Evolutionary conservation across 2,113 vertebrate genomes (phyloP).

Genomic region (Apodemus speciosus): DNA sequence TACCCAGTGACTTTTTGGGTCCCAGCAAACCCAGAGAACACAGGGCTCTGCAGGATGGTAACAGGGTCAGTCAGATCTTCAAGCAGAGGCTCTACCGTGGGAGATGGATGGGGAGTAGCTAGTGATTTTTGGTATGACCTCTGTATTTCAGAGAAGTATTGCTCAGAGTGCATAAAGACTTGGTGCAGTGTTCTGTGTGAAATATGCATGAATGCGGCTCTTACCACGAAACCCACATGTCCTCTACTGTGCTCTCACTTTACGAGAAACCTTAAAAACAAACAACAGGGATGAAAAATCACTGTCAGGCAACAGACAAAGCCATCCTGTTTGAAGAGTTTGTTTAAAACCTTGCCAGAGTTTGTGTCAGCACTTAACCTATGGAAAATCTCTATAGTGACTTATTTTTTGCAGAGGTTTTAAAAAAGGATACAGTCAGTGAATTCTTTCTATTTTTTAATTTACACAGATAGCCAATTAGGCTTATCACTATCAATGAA

Average conservation of each 20-base stretch:
- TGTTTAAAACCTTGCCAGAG: background rate
- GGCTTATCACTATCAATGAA: background rate
- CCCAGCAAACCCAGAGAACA: background rate
- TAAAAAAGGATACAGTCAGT: background rate
- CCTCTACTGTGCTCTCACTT: background rate
- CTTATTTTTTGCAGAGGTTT: background rate
- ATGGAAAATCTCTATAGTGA: background rate
- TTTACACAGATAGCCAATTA: background rate
- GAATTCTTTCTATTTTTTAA: conserved; percentile 23
- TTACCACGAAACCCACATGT: background rate
- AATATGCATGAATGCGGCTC: background rate
- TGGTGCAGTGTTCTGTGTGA: background rate
- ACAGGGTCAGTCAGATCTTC: background rate
- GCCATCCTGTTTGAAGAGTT: background rate
- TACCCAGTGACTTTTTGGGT: background rate
- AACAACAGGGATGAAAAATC: background rate
- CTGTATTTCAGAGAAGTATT: background rate
- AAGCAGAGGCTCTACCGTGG: background rate
- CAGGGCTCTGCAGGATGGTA: background rate
- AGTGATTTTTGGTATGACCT: background rate
- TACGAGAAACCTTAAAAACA: conserved; percentile 32
- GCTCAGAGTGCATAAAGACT: background rate
- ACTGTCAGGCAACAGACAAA: background rate
- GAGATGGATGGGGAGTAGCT: background rate
- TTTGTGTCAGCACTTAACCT: background rate